These are phyloP conservation scores for Pachydiplax longipennis DNA, from an alignment of 2,888 invertebrate genomes.

Conservation along the genomic window DNA sequence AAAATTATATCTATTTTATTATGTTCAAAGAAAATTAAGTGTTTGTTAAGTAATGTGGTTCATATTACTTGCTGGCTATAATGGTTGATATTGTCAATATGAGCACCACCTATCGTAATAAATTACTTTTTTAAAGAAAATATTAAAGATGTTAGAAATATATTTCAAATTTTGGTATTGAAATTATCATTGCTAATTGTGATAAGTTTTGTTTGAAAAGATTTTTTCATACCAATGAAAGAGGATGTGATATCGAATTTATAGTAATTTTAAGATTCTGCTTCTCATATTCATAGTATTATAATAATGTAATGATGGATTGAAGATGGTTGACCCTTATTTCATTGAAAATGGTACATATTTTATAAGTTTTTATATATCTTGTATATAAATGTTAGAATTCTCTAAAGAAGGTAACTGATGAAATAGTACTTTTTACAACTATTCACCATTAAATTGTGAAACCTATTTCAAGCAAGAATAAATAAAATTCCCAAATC, in stretches of 20 bases:
- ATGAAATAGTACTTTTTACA: too few relatives aligned
- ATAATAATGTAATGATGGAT: not conserved
- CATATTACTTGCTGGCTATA: constrained; percentile 9
- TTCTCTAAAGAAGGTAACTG: too few relatives aligned
- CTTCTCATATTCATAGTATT: not conserved
- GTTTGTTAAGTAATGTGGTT: constrained; percentile 9
- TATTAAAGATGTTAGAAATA: constrained; percentile 23
- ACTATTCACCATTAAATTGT: too few relatives aligned
- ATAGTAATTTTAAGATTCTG: not conserved
- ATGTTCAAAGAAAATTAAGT: not conserved
- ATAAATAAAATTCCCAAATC: too few relatives aligned
- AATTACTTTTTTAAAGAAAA: constrained; percentile 21
- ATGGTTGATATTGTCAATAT: constrained; percentile 6
- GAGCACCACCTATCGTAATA: not conserved
- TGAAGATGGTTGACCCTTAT: not conserved
- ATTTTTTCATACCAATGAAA: not conserved
- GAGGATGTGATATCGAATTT: not conserved
- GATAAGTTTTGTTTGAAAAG: not conserved
- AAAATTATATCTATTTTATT: constrained; percentile 11
- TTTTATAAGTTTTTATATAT: not conserved
- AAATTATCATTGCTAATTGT: not conserved
- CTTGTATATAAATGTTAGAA: too few relatives aligned
- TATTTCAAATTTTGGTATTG: constrained; percentile 6
- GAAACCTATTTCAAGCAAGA: too few relatives aligned
- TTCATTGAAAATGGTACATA: not conserved